phyloP scores from a whole-genome alignment of 2,888 invertebrate genomes.

The Thymelicus lineola region DNA sequence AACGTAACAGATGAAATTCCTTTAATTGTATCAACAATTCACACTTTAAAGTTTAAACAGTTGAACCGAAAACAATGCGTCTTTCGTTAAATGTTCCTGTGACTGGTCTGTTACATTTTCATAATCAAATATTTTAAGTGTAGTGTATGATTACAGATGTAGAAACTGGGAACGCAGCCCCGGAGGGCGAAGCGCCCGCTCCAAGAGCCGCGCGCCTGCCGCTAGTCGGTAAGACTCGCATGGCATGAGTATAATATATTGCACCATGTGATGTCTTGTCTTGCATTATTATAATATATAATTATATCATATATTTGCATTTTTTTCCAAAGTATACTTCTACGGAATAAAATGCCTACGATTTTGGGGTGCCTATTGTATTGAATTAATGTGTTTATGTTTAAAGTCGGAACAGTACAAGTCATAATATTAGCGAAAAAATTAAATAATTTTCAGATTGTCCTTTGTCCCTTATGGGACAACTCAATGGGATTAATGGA shows the following conservation, averaged over 20 bases:
- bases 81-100: too few species aligned
- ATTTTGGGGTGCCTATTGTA: background rate
- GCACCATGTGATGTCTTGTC: slow-evolving; percentile 35
- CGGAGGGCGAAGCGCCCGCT: slow-evolving; percentile 53
- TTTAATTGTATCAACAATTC: too few species aligned
- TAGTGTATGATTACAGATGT: slow-evolving; percentile 68
- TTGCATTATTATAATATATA: background rate
- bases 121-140: background rate
- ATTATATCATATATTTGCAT: slow-evolving; percentile 7
- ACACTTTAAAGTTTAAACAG: too few species aligned
- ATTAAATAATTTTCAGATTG: too few species aligned
- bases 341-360: background rate
- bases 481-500: too few species aligned
- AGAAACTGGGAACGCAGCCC: slow-evolving; percentile 59
- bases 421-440: too few species aligned
- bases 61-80: too few species aligned
- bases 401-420: too few species aligned
- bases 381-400: slow-evolving; percentile 1
- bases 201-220: slow-evolving; percentile 48
- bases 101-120: too few species aligned
- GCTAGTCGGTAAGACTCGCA: slow-evolving; percentile 64
- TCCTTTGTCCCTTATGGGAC: too few species aligned
- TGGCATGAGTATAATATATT: slow-evolving; percentile 45
- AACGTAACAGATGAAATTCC: too few species aligned
- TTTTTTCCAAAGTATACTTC: background rate